Conservation (phyloP, 2,888 invertebrate genomes). For the Cryptocephalus primarius region DNA sequence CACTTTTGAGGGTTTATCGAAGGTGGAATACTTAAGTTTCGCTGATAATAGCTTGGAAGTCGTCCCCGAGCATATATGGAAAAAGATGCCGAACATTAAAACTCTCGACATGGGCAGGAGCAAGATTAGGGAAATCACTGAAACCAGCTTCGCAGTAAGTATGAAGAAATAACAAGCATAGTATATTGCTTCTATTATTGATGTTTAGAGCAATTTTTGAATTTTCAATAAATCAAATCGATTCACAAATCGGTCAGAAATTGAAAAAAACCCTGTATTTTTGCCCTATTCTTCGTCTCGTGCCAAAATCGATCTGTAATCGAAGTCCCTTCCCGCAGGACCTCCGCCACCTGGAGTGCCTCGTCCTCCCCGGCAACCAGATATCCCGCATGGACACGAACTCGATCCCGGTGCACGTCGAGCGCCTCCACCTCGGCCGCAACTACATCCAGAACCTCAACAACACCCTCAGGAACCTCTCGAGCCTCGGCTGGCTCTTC, state of each 20-base stretch:
- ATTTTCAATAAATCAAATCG: no score
- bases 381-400: constrained; percentile 62
- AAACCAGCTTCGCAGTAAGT: constrained; percentile 65
- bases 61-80: constrained; percentile 65
- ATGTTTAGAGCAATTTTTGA: no score
- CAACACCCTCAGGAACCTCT: constrained; percentile 63
- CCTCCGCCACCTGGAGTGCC: constrained; percentile 51
- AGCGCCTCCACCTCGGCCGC: constrained; percentile 61
- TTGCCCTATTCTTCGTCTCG: no score
- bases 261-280: no score
- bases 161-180: no score
- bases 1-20: constrained; percentile 63
- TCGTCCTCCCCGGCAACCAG: constrained; percentile 65
- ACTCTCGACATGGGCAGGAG: constrained; percentile 76
- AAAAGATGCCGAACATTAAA: constrained; percentile 64
- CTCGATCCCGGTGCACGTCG: constrained; percentile 57
- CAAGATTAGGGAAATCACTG: constrained; percentile 59
- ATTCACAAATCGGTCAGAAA: no score
- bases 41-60: constrained; percentile 67
- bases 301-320: no score
- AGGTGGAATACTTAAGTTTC: constrained; percentile 65
- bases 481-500: constrained; percentile 65
- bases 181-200: no score
- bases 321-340: constrained; percentile 35
- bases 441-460: constrained; percentile 64